Base-by-base conservation (phyloP, 1,140 invertebrate genomes). In the Scaptomyza hsui region DNA sequence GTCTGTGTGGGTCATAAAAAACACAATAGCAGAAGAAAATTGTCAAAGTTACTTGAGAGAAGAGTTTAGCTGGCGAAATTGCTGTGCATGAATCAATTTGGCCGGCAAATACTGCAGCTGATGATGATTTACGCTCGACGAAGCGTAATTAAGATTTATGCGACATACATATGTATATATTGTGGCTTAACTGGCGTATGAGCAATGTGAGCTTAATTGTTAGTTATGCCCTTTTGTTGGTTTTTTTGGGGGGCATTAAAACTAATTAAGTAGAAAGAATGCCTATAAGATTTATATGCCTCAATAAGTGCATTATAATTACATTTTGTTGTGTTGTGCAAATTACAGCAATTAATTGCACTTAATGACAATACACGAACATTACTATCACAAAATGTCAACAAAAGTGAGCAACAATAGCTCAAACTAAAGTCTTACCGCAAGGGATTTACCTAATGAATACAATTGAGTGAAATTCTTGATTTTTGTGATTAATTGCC, bases 111-210 rank as follows among this genome's bases (percentile, higher is more conserved):
- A 59, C 55, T 53, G 67, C 15, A 72, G 59, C 63, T 86, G 81
- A 86, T 86, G 82, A 86, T 88, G 82, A 86, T 86, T 86, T 86
- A 86, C 82, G 82, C 82, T 82, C 71, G 56, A 64, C 83, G 82
- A 67, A 86, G 82, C 82, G 82, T 86, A 86, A 86, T 86, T 86
- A 86, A 86, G 82, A 88, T 86, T 86, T 86, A 86, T 86, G 74
- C 78, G 57, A 39, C 61, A 71, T 21, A 41, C 44, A 45, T 75
- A 44, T 64, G 35, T 48, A 82, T 72, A 70, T 71, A 32, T 61
- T 65, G 56, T 21, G 60, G 68, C 42, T 29, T 49, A 37, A 53
- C 65, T 72, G 57, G 69, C 41, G 63, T 71, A 71, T 64, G 52
- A 59, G 72, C 60, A 68, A 73, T 75, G 56, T 39, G 41, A 44